A percentile compares a stretch with the other conserved stretches of the same genome.
Evolutionary conservation across 2,888 invertebrate species (phyloP).

Genomic region (Notocelia uddmanniana): DNA sequence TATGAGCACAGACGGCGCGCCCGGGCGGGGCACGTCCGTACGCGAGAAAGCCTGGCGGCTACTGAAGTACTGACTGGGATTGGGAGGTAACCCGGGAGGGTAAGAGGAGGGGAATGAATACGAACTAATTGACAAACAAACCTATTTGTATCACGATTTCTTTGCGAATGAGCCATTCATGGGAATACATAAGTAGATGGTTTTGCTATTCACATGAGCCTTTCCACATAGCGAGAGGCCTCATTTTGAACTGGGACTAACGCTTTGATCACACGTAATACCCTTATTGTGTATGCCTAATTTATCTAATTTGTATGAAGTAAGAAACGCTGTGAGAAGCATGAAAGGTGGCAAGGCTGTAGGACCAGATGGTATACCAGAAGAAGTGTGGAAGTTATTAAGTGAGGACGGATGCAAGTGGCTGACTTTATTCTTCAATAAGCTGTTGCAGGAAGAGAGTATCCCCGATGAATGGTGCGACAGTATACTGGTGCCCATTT

Average conservation of each 20-base stretch:
- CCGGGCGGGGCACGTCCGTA: conserved; percentile 55
- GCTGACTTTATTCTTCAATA: too few species aligned
- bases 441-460: too few species aligned
- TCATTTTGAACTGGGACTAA: neutral
- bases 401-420: too few species aligned
- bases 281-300: too few species aligned
- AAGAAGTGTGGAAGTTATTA: too few species aligned
- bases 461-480: too few species aligned
- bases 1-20: conserved; percentile 42
- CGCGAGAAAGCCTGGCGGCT: conserved; percentile 52
- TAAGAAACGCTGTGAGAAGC: too few species aligned
- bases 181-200: neutral
- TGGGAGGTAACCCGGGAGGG: neutral
- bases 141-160: conserved; percentile 6
- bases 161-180: conserved; percentile 10
- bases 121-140: conserved; percentile 37
- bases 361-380: too few species aligned
- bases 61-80: neutral
- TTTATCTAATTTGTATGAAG: too few species aligned
- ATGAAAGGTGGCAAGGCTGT: too few species aligned
- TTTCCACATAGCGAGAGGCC: neutral
- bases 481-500: too few species aligned
- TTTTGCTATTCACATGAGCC: neutral
- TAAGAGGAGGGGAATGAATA: conserved; percentile 14
- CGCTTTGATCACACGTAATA: too few species aligned